Evolutionary conservation across 2,888 invertebrate genomes (phyloP).

Genomic region (Plebejus argus): DNA sequence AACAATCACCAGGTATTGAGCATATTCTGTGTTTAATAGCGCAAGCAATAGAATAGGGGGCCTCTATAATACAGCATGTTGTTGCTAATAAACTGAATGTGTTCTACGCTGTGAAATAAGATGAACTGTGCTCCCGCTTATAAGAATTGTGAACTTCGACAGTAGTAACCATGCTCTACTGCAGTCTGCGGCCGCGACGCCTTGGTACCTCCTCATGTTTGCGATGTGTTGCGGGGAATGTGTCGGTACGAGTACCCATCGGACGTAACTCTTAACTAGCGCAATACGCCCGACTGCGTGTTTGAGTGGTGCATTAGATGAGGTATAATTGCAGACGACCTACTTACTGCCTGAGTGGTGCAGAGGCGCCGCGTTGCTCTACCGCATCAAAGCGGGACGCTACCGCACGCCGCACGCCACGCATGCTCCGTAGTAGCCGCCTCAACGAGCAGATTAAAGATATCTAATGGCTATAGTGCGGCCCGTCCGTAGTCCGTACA

Average conservation of each 20-base stretch:
- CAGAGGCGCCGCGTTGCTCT: neutral
- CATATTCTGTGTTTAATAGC: neutral
- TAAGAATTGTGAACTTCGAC: neutral
- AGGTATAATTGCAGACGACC: conserved; percentile 21
- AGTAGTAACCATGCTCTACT: neutral
- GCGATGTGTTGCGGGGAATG: neutral
- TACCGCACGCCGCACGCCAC: neutral
- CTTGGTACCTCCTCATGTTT: neutral
- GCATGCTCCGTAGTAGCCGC: neutral
- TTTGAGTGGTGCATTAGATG: conserved; percentile 7
- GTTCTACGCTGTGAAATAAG: neutral
- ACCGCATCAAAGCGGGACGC: conserved; percentile 16
- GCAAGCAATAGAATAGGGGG: too few species aligned
- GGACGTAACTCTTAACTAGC: conserved; percentile 33
- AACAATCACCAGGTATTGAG: conserved; percentile 38
- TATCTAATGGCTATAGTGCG: neutral
- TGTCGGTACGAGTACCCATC: neutral
- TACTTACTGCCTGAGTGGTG: neutral
- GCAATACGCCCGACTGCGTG: conserved; percentile 25
- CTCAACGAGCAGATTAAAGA: neutral
- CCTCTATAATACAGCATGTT: too few species aligned
- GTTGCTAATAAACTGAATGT: too few species aligned
- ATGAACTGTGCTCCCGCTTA: neutral
- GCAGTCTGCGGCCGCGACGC: neutral
- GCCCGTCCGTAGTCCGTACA: neutral